Base-by-base conservation (phyloP, 2,113 vertebrate genomes). In the Gracilinanus agilis region DNA sequence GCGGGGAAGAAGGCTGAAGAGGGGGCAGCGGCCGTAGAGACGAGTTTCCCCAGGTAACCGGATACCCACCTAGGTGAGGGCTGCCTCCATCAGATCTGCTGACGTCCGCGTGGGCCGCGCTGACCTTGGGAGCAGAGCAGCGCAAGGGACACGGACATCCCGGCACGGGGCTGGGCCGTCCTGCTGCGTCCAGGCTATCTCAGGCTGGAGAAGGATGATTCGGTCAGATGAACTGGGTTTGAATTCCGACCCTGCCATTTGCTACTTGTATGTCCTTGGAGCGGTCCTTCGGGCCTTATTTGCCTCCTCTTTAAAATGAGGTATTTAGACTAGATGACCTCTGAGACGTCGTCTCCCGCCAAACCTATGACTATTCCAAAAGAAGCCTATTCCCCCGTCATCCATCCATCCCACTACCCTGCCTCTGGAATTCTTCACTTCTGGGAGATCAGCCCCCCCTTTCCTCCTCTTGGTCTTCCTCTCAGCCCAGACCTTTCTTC, bases 1-100 rank as follows among this genome's bases (percentile, higher is more conserved):
- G 93, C 93, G 92, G 94, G 94, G 96, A 92, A 96, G 54, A 1
- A 83, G n/a, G 67, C n/a, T 88, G 44, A 92, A 91, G 49, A 83
- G 53, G 61, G 55, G 44, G 88, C 89, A 91, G 54, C 0, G 3
- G 10, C n/a, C 40, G 67, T 83, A 19, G n/a, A 40, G 67, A 40
- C 16, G n/a, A 83, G 40, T 83, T 83, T 40, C 67, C 40, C 5
- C n/a, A 8, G n/a, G 67, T 83, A 83, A 83, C 19, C 23, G 67
- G 67, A 83, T 83, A 40, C 34, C 67, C 67, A 83, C n/a, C 21
- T n/a, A 40, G 67, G 67, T 40, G n/a, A 40, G 67, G n/a, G 67
- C 67, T 83, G 67, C 67, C 67, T 21, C 34, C 34, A 40, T 8
- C n/a, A 83, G 67, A n/a, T 16, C 67, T 83, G 67, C 67, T 83